Percentiles rank a stretch among this genome's conserved stretches.
Evolutionary conservation across 2,888 invertebrate genomes (phyloP).

Genomic region (Panorpa germanica): DNA sequence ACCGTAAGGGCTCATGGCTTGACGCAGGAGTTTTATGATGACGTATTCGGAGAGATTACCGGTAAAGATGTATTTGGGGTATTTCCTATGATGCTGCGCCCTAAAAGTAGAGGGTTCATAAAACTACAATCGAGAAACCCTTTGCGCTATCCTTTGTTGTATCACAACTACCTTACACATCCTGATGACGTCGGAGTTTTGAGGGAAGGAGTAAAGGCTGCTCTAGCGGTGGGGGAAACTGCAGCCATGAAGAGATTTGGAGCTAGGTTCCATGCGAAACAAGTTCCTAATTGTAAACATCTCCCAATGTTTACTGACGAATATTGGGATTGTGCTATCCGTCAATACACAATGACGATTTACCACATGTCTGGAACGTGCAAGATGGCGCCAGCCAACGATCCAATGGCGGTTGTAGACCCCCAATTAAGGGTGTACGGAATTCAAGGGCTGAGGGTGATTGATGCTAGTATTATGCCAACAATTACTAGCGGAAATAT

Average conservation of each 20-base stretch:
- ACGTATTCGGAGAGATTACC: constrained; percentile 50
- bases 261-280: constrained; percentile 51
- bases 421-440: constrained; percentile 58
- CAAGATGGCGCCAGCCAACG: constrained; percentile 64
- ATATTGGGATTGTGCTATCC: constrained; percentile 69
- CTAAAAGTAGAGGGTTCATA: constrained; percentile 68
- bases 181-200: constrained; percentile 67
- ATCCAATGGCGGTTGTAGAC: constrained; percentile 69
- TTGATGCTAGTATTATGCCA: constrained; percentile 81
- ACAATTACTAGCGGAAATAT: constrained; percentile 72
- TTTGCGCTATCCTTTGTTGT: constrained; percentile 64
- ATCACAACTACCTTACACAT: constrained; percentile 82
- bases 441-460: constrained; percentile 56
- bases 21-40: constrained; percentile 61
- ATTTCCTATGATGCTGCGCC: constrained; percentile 78
- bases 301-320: constrained; percentile 59
- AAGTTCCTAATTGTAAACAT: constrained; percentile 68
- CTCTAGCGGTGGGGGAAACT: constrained; percentile 63
- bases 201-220: constrained; percentile 73
- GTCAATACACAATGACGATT: constrained; percentile 75
- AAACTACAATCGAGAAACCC: constrained; percentile 51
- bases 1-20: constrained; percentile 71
- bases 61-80: constrained; percentile 62
- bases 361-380: constrained; percentile 71
- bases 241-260: constrained; percentile 61